Evolutionary conservation across 2,113 vertebrate species (phyloP).

Genomic region (Romanogobio albipinnatus): DNA sequence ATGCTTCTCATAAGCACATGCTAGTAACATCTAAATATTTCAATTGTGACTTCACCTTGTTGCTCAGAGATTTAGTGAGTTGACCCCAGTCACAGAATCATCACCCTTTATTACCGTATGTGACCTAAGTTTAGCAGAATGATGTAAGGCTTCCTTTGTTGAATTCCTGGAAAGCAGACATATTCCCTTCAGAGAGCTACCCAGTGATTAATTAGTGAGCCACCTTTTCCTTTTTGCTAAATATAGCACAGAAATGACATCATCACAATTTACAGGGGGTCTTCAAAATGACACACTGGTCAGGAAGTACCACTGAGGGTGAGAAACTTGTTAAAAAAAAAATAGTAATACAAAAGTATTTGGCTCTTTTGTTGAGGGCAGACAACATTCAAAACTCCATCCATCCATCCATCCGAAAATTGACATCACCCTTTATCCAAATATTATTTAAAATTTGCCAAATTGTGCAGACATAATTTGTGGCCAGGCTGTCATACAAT

Average conservation of each 20-base stretch:
- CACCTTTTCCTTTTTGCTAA: constrained; percentile 15
- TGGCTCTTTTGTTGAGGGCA: background rate
- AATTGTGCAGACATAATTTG: too few relatives aligned
- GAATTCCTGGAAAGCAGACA: constrained; percentile 73
- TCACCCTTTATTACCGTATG: constrained; percentile 47
- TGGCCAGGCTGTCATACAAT: too few relatives aligned
- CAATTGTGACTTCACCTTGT: background rate
- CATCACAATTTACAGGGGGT: background rate
- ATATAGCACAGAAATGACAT: constrained; percentile 35
- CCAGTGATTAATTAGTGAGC: constrained; percentile 75
- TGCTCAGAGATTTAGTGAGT: constrained; percentile 10
- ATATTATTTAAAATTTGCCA: too few relatives aligned
- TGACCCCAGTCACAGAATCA: constrained; percentile 16
- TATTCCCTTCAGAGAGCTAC: constrained; percentile 70
- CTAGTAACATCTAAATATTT: background rate
- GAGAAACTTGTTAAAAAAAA: constrained; percentile 8
- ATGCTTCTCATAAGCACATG: background rate
- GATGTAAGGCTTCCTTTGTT: constrained; percentile 60
- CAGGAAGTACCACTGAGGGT: background rate
- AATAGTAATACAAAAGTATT: background rate
- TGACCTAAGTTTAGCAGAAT: constrained; percentile 68
- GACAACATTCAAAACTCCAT: too few relatives aligned
- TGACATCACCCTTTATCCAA: too few relatives aligned
- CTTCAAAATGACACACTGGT: background rate
- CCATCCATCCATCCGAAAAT: too few relatives aligned